Base-by-base conservation (phyloP, 2,797 vertebrate species). In the Cygnus olor region DNA sequence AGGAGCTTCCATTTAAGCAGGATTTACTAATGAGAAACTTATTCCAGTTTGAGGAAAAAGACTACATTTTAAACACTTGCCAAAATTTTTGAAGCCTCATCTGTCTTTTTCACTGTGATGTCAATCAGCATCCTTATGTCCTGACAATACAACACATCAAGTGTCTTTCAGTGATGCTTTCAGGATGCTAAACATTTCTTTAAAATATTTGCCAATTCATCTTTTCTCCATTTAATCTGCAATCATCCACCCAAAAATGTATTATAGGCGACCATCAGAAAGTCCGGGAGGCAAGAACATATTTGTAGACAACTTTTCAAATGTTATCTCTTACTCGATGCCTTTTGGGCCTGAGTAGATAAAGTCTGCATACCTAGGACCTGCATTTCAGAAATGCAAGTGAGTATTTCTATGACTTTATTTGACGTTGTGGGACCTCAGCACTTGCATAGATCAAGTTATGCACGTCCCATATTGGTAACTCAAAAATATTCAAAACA, bases 11-110 rank as follows among this genome's bases (percentile, higher is more conserved):
- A 18, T 85, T 84, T 63, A 84, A 83, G 70, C n/a, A 64, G 45
- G 38, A 82, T 88, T 92, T 56, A 7, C 27, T 51, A 85, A 69
- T 74, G 78, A 95, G 53, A 86, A 77, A 71, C 66, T 84, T 93
- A 15, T 32, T 74, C 9, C 32, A 77, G 7, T 81, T 74, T 85
- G 19, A 79, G 44, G 22, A 49, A 89, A 36, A 91, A 56, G 11
- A 51, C 40, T 94, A 28, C 3, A 32, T 71, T 89, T 81, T 30
- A 91, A 95, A 45, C 20, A 76, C 19, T 57, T 87, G 28, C 21
- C 30, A 49, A 77, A 79, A 34, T 47, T 69, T 79, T 84, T 58
- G 63, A 47, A 84, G n/a, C 13, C 11, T 89, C 4, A 10, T 78
- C 40, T 88, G 8, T 83, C 12, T 42, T 85, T 80, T 81, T 85